Base-by-base conservation (phyloP, 2,888 invertebrate species). In the Campaea margaritaria region DNA sequence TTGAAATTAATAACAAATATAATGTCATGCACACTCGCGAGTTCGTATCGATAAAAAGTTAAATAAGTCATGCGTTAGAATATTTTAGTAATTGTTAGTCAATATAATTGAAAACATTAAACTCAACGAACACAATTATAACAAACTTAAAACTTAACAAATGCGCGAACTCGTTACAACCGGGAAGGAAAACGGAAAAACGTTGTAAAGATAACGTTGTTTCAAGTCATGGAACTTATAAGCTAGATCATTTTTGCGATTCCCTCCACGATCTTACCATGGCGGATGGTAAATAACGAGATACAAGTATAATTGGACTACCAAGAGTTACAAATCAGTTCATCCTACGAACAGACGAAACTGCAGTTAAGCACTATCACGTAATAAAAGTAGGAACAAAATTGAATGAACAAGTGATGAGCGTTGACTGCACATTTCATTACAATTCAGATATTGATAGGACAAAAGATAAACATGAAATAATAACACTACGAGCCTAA, bases 11-110 rank as follows among this genome's bases (percentile, higher is more conserved):
- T 67, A 71, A 69, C 68, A 16, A 27, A 42, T 51, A 48, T 62
- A 64, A 76, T 66, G 91, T 89, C 91, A 91, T 92, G 91, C 91
- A 91, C 76, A 89, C 89, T 87, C 88, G 87, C 89, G 86, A 89
- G 90, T 91, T 89, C 81, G 76, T 69, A 79, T 79, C 72, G 78
- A 87, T 87, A 86, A 85, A 81, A 78, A 44, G 31, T 43, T 57
- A 42, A 54, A 45, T 73, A 78, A 74, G 91, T 92, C 91, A 92
- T 92, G 91, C 91, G 83, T 88, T 89, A 89, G 85, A 90, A 85
- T 69, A 71, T 72, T 88, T 92, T 91, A 91, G 90, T 91, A 79
- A 71, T 82, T 86, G 91, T 92, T 92, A 92, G 91, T 92, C 91
- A 91, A 87, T 80, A 79, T 83, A 79, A 86, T 87, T 88, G 81